These are phyloP conservation scores for Akabosia matsudoensis DNA, from an alignment of 1,140 invertebrate species.

Conservation along the genomic window DNA sequence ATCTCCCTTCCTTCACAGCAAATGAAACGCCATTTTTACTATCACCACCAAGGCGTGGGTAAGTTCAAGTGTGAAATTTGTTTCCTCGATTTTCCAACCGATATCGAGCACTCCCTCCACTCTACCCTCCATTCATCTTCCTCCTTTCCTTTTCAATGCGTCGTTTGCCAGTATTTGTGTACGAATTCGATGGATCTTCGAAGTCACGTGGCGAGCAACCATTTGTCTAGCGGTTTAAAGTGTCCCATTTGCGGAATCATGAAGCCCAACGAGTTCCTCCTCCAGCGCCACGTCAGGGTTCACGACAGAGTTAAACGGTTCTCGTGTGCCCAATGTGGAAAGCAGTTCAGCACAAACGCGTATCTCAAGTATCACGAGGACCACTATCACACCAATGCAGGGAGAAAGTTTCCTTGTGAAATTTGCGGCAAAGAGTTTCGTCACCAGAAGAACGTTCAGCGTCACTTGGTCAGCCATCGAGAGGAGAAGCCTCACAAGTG, in stretches of 20 bases:
- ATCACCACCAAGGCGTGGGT: neutral
- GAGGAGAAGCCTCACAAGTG: neutral
- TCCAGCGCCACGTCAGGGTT: neutral
- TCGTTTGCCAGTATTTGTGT: neutral
- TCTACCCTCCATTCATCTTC: neutral
- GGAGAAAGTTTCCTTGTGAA: neutral
- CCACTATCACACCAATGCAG: neutral
- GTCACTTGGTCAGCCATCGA: neutral
- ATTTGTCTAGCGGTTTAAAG: neutral
- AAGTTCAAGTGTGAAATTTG: neutral
- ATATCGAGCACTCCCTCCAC: neutral
- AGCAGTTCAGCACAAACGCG: neutral
- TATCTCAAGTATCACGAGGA: neutral
- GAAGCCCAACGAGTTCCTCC: neutral
- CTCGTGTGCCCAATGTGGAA: neutral
- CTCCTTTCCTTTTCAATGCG: neutral
- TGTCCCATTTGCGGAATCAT: neutral
- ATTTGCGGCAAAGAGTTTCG: neutral
- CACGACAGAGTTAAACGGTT: neutral
- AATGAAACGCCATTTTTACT: neutral
- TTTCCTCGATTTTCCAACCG: neutral
- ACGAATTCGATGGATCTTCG: constrained; percentile 1
- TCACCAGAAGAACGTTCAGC: neutral
- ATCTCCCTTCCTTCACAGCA: neutral
- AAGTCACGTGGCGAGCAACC: neutral